Base-by-base conservation (phyloP, 2,797 vertebrate species). In the Pelochelys cantorii region DNA sequence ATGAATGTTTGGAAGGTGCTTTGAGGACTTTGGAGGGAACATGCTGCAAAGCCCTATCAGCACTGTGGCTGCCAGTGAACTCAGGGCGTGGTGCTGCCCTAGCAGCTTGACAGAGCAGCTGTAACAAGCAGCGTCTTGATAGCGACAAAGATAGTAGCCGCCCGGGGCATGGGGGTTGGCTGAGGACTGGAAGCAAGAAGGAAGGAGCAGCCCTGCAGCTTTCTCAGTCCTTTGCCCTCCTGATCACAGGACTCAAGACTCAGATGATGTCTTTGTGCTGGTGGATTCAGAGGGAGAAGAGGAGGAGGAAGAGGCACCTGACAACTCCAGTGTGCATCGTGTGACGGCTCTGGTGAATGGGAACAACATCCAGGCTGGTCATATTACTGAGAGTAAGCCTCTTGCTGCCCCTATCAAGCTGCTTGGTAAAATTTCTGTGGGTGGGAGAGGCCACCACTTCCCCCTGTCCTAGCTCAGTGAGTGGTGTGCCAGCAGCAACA, bases 231-330 rank as follows among this genome's bases (percentile, higher is more conserved):
- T 7, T 29, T 79, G 22, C 71, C 86, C 22, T 87, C n/a, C 89
- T 84, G 12, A 83, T 92, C 60, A 23, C 90, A 98, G 98, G 94
- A 94, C 77, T 56, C 94, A 87, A 77, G 96, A 97, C 60, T 89
- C 68, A 0, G 93, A 90, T 4, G 98, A 99, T 34, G 95, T 99
- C 83, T 90, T 99, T 75, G 98, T 98, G 94, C 98, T 99, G 95
- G 98, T 99, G 91, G 99, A 99, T 48, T 99, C 99, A 0, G 99
- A 99, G 11, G 97, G 97, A 0, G 97, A 97, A 0, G 97, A 94
- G 1, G 94, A 83, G 3, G 86, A 90, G 0, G 82, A 92, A 31
- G 92, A 96, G 65, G 27, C 8, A 4, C 0, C 1, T 2, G 77
- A 57, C 68, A 84, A 96, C 4, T 92, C 95, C 8, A 34, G 56